A percentile compares a stretch with the other conserved stretches of the same genome.
Conservation (phyloP, 2,888 invertebrate species). For the Azorinus chamasolen region DNA sequence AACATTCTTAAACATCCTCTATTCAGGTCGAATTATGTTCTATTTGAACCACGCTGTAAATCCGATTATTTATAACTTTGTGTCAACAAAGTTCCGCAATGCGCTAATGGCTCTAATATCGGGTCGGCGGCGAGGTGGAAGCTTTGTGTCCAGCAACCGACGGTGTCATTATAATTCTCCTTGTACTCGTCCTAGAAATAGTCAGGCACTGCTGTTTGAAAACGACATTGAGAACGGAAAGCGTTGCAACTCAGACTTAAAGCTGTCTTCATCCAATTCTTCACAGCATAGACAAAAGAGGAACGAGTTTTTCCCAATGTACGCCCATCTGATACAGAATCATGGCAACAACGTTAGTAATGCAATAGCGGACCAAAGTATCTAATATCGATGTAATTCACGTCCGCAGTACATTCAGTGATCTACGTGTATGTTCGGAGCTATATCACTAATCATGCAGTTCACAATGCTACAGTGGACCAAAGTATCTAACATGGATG, state of each 20-base stretch:
- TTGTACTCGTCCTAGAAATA: slow-evolving; percentile 25
- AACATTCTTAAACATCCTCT: slow-evolving; percentile 64
- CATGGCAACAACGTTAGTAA: slow-evolving; percentile 56
- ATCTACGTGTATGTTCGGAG: no score
- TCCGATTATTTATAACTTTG: slow-evolving; percentile 73
- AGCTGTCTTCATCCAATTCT: background rate
- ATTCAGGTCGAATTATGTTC: slow-evolving; percentile 66
- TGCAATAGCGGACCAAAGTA: slow-evolving; percentile 50
- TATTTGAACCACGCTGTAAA: slow-evolving; percentile 82
- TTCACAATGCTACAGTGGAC: no score
- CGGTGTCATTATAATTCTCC: slow-evolving; percentile 28
- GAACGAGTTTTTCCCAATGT: slow-evolving; percentile 61
- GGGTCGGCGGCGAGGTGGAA: slow-evolving; percentile 11
- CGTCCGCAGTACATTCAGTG: no score
- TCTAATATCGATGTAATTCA: no score
- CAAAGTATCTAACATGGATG: no score
- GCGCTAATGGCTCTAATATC: slow-evolving; percentile 29
- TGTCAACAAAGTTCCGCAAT: slow-evolving; percentile 56
- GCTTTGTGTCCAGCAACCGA: slow-evolving; percentile 31
- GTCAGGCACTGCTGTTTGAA: background rate
- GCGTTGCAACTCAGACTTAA: background rate
- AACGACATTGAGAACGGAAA: slow-evolving; percentile 14
- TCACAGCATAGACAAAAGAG: slow-evolving; percentile 34
- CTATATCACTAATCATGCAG: no score
- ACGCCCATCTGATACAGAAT: slow-evolving; percentile 43